Percentiles rank a stretch among this genome's conserved stretches.
phyloP scores from a whole-genome alignment of 2,888 invertebrate genomes.

The Andrena hattorfiana region DNA sequence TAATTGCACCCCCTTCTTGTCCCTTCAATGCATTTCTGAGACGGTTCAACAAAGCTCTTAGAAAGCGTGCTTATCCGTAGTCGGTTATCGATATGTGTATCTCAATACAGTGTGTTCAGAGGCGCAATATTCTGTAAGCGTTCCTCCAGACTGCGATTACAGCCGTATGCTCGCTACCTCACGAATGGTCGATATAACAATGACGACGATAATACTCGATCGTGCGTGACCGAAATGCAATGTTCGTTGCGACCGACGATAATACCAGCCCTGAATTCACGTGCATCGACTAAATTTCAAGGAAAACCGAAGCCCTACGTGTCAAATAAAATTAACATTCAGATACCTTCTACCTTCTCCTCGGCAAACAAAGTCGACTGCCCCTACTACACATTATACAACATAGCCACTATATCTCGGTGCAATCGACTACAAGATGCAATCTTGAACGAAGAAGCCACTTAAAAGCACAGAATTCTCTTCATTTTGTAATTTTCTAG shows the following conservation, averaged over 20 bases:
- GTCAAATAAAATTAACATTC: conserved; percentile 48
- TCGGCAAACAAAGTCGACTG: not conserved
- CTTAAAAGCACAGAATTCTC: too few species aligned
- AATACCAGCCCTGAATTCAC: conserved; percentile 56
- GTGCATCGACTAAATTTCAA: conserved; percentile 51
- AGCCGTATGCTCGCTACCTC: conserved; percentile 67
- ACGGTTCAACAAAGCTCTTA: conserved; percentile 13
- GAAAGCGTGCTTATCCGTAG: conserved; percentile 43
- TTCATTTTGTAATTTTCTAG: too few species aligned
- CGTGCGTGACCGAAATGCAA: conserved; percentile 75
- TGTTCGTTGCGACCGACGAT: conserved; percentile 63
- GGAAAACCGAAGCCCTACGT: conserved; percentile 39
- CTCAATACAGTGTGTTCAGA: conserved; percentile 50
- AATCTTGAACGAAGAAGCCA: too few species aligned
- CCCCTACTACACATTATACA: not conserved
- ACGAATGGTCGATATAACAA: conserved; percentile 73
- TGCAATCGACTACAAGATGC: too few species aligned
- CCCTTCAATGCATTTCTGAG: conserved; percentile 1
- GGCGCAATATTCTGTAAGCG: conserved; percentile 68
- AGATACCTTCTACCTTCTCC: not conserved
- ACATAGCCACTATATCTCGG: too few species aligned
- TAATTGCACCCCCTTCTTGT: not conserved
- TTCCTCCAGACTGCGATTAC: conserved; percentile 69
- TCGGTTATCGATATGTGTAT: conserved; percentile 67
- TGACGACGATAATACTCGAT: conserved; percentile 75